phyloP scores from a whole-genome alignment of 1,140 invertebrate genomes.

The Drosophila kanapiae region DNA sequence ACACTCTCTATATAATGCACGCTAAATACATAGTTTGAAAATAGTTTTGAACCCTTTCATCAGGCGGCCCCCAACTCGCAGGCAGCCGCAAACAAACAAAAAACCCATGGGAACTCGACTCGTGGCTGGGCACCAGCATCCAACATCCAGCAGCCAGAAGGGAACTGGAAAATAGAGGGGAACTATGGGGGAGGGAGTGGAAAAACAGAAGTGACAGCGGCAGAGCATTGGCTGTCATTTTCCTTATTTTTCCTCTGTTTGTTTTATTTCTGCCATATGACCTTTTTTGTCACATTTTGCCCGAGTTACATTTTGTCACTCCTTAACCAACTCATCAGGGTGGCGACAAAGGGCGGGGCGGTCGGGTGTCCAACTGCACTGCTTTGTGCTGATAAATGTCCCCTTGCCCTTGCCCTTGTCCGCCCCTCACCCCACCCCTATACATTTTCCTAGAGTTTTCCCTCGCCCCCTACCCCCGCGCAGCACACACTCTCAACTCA shows the following conservation, averaged over 20 bases:
- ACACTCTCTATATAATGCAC: constrained; percentile 60
- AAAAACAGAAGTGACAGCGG: constrained; percentile 34
- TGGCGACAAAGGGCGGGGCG: background rate
- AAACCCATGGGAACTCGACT: constrained; percentile 79
- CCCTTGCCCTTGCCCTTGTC: no score
- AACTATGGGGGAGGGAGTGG: background rate
- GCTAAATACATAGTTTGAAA: constrained; percentile 83
- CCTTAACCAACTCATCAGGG: constrained; percentile 55
- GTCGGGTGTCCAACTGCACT: constrained; percentile 30
- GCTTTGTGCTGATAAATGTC: constrained; percentile 64
- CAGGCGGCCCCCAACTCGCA: constrained; percentile 42
- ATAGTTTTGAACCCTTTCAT: constrained; percentile 83
- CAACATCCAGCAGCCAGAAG: background rate
- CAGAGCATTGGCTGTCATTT: constrained; percentile 69
- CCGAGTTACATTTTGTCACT: constrained; percentile 61
- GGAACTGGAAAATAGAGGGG: background rate
- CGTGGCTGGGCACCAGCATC: constrained; percentile 60
- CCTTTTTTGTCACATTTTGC: constrained; percentile 62
- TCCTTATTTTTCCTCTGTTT: constrained; percentile 64
- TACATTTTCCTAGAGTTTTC: constrained; percentile 8
- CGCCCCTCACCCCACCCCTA: background rate
- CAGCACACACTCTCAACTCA: background rate
- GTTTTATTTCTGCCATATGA: constrained; percentile 65
- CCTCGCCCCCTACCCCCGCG: background rate
- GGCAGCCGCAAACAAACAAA: constrained; percentile 63